A percentile compares a stretch with the other conserved stretches of the same genome.
These are phyloP conservation scores for Parnassius glacialis DNA, from an alignment of 2,888 invertebrate genomes.

Conservation along the genomic window DNA sequence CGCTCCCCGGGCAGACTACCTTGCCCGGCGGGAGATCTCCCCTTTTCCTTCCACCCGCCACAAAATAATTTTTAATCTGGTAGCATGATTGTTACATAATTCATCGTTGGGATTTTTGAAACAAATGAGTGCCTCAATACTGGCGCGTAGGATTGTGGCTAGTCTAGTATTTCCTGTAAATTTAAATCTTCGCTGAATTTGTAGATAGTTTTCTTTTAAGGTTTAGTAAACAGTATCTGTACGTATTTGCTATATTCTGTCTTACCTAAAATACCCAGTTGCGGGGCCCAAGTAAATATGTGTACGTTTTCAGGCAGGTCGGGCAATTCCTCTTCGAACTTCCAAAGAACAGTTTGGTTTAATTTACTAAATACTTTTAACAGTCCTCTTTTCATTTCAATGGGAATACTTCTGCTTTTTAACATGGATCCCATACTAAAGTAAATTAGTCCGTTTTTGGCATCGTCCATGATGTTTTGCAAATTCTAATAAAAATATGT, in stretches of 20 bases:
- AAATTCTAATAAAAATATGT: conserved; percentile 3
- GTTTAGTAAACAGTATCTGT: too few relatives aligned
- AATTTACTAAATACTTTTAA: conserved; percentile 60
- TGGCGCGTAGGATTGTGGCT: too few relatives aligned
- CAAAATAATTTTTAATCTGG: too few relatives aligned
- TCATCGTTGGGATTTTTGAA: too few relatives aligned
- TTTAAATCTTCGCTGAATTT: too few relatives aligned
- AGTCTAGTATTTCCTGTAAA: too few relatives aligned
- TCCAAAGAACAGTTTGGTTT: conserved; percentile 70
- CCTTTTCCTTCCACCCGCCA: too few relatives aligned
- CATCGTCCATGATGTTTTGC: conserved; percentile 51
- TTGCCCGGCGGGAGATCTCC: too few relatives aligned
- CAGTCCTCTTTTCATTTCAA: conserved; percentile 45
- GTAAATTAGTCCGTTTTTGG: conserved; percentile 68
- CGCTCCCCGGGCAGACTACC: too few relatives aligned
- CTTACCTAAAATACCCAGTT: conserved; percentile 51
- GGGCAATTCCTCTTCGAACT: conserved; percentile 45
- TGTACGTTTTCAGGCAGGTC: conserved; percentile 47
- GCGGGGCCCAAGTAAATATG: conserved; percentile 54
- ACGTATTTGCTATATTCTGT: neutral
- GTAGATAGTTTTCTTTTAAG: too few relatives aligned
- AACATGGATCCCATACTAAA: conserved; percentile 75
- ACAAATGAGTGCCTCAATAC: too few relatives aligned
- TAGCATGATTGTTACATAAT: too few relatives aligned
- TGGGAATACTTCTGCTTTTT: conserved; percentile 54